These are phyloP conservation scores for Lordiphosa clarofinis DNA, from an alignment of 1,140 invertebrate genomes.

Conservation along the genomic window DNA sequence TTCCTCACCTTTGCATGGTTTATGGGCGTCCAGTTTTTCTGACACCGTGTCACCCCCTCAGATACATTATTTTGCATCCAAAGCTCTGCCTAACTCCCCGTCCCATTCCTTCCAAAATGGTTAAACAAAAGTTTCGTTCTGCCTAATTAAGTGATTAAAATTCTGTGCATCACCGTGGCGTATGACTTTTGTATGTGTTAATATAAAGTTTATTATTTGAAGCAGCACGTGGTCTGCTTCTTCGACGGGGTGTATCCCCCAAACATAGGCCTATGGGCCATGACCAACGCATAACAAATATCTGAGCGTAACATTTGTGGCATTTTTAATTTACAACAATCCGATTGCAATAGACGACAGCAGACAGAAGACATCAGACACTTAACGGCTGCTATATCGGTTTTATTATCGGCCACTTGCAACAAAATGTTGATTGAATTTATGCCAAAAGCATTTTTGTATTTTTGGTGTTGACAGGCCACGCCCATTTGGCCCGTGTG, in stretches of 20 bases:
- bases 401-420: slow-evolving; percentile 70
- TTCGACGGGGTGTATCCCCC: slow-evolving; percentile 21
- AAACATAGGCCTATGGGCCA: slow-evolving; percentile 41
- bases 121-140: slow-evolving; percentile 50
- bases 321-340: slow-evolving; percentile 75
- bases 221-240: slow-evolving; percentile 67
- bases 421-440: slow-evolving; percentile 72
- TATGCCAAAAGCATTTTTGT: slow-evolving; percentile 56
- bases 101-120: background rate
- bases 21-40: slow-evolving; percentile 40
- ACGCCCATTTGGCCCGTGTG: slow-evolving; percentile 50
- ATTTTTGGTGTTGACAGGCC: slow-evolving; percentile 39
- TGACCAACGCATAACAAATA: slow-evolving; percentile 63
- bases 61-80: slow-evolving; percentile 4
- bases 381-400: slow-evolving; percentile 70
- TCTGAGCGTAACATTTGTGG: slow-evolving; percentile 75
- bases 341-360: slow-evolving; percentile 45
- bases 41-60: slow-evolving; percentile 3
- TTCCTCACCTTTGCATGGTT: slow-evolving; percentile 48
- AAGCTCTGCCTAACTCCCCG: no score
- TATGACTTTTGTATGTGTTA: slow-evolving; percentile 78
- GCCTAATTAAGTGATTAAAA: slow-evolving; percentile 76
- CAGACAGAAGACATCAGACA: slow-evolving; percentile 40
- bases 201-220: slow-evolving; percentile 78
- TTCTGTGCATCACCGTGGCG: slow-evolving; percentile 54